Base-by-base conservation (phyloP, 2,113 vertebrate species). In the Cinclus cinclus region DNA sequence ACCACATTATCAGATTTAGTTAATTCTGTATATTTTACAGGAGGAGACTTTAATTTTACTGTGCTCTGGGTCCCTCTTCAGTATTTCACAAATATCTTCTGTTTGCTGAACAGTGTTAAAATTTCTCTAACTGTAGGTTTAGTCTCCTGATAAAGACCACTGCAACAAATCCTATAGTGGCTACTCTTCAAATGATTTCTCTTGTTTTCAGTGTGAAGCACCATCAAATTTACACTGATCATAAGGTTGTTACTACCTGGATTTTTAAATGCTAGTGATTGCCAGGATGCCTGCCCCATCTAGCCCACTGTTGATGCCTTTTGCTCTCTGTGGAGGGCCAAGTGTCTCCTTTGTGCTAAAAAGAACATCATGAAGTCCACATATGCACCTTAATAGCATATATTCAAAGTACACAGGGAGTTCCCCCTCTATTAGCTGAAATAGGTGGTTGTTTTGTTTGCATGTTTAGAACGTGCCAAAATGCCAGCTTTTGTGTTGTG, bases 311-410 rank as follows among this genome's bases (percentile, higher is more conserved):
- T 63, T 90, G 85, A 67, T 90, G 68, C 53, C 63, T 93, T 94
- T 93, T 88, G 39, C 68, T 68, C 56, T 88, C 85, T 81, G 73
- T 56, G 58, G 88, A 88, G 56, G 64, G 64, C 88, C 41, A 67
- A 78, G 28, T 71, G 53, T 84, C 93, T 90, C 69, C 44, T 96
- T 92, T 95, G 56, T 90, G 68, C 69, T 93, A 33, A 77, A 91
- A 93, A 76, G 85, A 93, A 90, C 92, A 96, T 71, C 46, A 60
- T 73, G 4, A 90, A 71, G 69, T 90, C 83, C 65, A 41, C 10
- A 0, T 59, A 68, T 24, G 30, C 3, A 9, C 65, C 84, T 90
- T 90, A 89, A 84, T 64, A 93, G 20, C 49, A 53, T 37, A 27
- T 60, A 74, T 95, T 91, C 68, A 91, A 81, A 83, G 63, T 58